Conservation (phyloP, 2,113 vertebrate genomes). For the Hippocampus barbouri region DNA sequence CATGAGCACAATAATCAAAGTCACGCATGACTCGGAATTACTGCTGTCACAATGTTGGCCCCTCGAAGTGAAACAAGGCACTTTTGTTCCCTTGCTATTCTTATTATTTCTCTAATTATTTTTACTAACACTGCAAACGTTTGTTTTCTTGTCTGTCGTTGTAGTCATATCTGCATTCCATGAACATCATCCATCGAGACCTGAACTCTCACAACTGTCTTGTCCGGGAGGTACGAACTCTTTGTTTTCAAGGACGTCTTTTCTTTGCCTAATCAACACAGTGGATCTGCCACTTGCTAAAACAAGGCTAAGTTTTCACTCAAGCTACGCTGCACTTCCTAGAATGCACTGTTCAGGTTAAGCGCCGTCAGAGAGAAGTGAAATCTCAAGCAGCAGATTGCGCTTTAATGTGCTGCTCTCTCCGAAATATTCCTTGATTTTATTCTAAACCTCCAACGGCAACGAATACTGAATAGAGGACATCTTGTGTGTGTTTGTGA, state of each 20-base stretch:
- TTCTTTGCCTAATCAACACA: constrained; percentile 31
- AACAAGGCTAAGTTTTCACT: constrained; percentile 36
- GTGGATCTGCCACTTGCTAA: constrained; percentile 19
- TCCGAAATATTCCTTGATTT: not conserved
- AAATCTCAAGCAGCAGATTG: constrained; percentile 3
- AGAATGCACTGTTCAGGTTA: constrained; percentile 3
- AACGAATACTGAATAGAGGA: not conserved
- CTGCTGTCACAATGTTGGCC: constrained; percentile 13
- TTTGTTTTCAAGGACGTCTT: constrained; percentile 26
- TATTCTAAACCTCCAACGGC: not conserved
- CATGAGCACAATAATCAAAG: constrained; percentile 23
- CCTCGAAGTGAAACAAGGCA: constrained; percentile 27
- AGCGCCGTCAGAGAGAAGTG: constrained; percentile 3
- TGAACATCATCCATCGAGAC: constrained; percentile 98
- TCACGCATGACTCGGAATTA: constrained; percentile 21
- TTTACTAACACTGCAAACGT: constrained; percentile 18
- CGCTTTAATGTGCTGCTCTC: not conserved
- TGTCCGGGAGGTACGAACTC: constrained; percentile 82
- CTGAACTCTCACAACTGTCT: constrained; percentile 98
- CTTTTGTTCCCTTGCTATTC: constrained; percentile 26
- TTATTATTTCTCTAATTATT: not conserved
- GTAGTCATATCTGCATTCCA: constrained; percentile 91
- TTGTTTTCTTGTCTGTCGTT: constrained; percentile 21
- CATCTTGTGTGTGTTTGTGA: not conserved
- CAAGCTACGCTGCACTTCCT: constrained; percentile 8